phyloP scores from a whole-genome alignment of 1,140 invertebrate species.

The Mesaphorura yosii region DNA sequence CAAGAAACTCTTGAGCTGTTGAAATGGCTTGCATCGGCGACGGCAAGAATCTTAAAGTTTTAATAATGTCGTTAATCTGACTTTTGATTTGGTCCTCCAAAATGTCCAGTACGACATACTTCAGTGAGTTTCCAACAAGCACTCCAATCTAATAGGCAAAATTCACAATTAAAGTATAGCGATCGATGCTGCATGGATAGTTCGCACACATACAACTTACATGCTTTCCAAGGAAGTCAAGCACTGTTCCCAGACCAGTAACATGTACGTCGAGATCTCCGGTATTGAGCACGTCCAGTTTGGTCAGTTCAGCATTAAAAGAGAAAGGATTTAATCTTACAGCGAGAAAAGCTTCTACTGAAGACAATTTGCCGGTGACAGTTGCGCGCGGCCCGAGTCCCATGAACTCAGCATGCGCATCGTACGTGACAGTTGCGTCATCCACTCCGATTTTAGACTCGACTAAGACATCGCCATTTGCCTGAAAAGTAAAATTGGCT shows the following conservation, averaged over 20 bases:
- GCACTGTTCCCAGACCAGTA: not conserved
- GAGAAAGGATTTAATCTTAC: not conserved
- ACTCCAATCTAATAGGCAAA: conserved; percentile 14
- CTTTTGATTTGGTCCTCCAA: not conserved
- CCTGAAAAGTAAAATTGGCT: too few relatives aligned
- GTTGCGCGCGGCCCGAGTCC: not conserved
- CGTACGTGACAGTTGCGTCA: not conserved
- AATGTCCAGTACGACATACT: not conserved
- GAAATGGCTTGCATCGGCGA: too few relatives aligned
- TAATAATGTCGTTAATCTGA: not conserved
- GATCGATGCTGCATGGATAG: not conserved
- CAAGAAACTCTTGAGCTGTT: too few relatives aligned
- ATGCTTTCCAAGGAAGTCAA: not conserved
- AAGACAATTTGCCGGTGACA: not conserved
- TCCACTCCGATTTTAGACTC: not conserved
- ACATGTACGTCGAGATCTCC: not conserved
- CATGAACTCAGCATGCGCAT: not conserved
- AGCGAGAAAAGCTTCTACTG: not conserved
- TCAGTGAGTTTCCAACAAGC: conserved; percentile 27
- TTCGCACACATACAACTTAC: not conserved
- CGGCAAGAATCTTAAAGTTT: too few relatives aligned
- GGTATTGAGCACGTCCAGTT: not conserved
- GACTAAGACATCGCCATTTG: too few relatives aligned
- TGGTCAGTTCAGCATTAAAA: not conserved
- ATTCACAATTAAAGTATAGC: not conserved